Percentiles rank a stretch among this genome's conserved stretches.
phyloP scores from a whole-genome alignment of 2,888 invertebrate genomes.

The Heliconius erato region DNA sequence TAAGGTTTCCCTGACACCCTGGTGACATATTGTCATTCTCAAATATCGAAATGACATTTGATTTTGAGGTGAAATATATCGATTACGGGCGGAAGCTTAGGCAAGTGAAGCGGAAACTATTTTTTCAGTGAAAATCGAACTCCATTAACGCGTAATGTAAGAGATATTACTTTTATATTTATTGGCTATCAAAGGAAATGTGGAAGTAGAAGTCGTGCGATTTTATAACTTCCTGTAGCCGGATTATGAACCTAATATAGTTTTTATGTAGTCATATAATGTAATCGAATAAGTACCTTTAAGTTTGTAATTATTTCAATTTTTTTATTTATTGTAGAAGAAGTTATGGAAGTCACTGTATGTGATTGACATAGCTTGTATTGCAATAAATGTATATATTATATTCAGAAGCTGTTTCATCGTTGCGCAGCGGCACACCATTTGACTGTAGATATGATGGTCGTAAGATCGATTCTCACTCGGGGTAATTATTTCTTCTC shows the following conservation, averaged over 20 bases:
- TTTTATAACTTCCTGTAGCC: constrained; percentile 11
- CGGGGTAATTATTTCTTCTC: too few species aligned
- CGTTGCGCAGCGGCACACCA: too few species aligned
- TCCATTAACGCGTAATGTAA: constrained; percentile 80
- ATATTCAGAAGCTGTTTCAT: too few species aligned
- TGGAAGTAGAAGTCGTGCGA: constrained; percentile 19
- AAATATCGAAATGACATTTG: constrained; percentile 71
- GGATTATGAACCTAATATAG: constrained; percentile 13
- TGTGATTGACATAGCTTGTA: too few species aligned
- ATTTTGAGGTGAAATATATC: constrained; percentile 80
- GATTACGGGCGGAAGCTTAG: constrained; percentile 80
- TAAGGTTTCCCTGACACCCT: constrained; percentile 65
- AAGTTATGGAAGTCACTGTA: too few species aligned
- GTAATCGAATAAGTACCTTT: background rate
- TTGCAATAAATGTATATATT: too few species aligned
- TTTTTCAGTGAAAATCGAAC: constrained; percentile 73
- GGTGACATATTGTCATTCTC: constrained; percentile 63
- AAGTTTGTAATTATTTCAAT: too few species aligned
- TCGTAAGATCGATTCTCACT: too few species aligned
- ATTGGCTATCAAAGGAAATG: constrained; percentile 12
- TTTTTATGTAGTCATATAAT: constrained; percentile 8
- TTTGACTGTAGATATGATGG: too few species aligned
- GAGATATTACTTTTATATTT: constrained; percentile 42
- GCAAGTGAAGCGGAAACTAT: constrained; percentile 82
- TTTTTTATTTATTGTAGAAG: too few species aligned